Evolutionary conservation across 1,140 invertebrate species (phyloP).

Genomic region (Hylyphantes graminicola): DNA sequence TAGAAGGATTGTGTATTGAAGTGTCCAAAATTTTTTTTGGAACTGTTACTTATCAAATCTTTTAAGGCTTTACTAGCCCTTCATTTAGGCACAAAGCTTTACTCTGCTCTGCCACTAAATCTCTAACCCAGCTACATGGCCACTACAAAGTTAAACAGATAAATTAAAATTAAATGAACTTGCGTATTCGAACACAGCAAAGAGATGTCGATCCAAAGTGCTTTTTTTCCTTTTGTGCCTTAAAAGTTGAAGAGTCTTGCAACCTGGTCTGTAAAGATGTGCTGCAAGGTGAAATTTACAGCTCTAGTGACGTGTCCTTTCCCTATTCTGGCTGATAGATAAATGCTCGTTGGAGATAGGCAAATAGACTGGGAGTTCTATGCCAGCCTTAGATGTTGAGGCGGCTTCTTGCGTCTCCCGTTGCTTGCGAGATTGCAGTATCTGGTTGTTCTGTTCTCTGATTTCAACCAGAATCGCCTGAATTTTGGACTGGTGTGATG

Average conservation of each 20-base stretch:
- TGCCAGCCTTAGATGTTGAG: no score
- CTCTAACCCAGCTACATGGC: background rate
- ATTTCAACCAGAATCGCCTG: no score
- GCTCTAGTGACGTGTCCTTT: background rate
- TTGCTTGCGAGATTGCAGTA: no score
- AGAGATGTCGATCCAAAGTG: background rate
- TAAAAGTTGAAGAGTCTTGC: background rate
- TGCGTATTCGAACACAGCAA: background rate
- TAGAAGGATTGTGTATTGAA: background rate
- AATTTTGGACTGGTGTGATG: no score
- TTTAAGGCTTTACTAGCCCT: background rate
- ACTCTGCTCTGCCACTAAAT: background rate
- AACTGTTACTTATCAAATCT: background rate
- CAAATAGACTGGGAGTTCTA: no score
- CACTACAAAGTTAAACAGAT: background rate
- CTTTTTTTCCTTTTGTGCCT: background rate
- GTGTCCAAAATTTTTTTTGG: background rate
- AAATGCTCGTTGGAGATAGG: background rate
- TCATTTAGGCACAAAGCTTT: background rate
- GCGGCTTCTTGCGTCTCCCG: no score
- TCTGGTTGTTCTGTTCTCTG: no score
- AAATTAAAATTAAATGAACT: background rate
- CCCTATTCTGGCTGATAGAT: background rate
- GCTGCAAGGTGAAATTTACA: background rate
- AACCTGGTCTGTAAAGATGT: background rate